These are phyloP conservation scores for Nowickia ferox DNA, from an alignment of 2,888 invertebrate genomes.

Conservation along the genomic window DNA sequence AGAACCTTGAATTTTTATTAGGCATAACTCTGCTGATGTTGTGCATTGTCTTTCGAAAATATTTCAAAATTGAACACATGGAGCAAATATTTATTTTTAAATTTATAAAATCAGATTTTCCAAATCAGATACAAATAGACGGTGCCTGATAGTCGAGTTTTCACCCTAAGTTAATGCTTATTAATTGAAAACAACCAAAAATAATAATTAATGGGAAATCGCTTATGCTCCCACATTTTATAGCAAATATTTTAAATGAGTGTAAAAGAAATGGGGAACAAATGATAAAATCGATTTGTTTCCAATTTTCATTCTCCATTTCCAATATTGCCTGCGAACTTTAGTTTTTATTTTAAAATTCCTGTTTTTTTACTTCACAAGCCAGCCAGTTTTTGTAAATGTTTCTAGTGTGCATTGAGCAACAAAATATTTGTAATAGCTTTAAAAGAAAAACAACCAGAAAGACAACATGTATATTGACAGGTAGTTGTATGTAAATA, in stretches of 20 bases:
- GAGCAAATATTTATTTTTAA: too few relatives aligned
- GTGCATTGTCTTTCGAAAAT: too few relatives aligned
- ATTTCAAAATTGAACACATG: too few relatives aligned
- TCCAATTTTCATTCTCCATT: constrained; percentile 27
- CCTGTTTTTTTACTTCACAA: constrained; percentile 3
- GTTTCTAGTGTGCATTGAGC: too few relatives aligned
- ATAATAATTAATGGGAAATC: background rate
- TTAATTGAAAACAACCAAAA: background rate
- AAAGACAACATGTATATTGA: constrained; percentile 13
- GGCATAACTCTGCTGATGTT: too few relatives aligned
- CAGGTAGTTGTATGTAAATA: background rate
- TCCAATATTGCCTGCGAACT: background rate
- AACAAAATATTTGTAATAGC: constrained; percentile 28
- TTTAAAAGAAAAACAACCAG: constrained; percentile 14
- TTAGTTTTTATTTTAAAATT: background rate
- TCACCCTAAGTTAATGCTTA: background rate
- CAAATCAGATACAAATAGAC: background rate
- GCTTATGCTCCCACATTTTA: constrained; percentile 46
- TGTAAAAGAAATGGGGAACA: background rate
- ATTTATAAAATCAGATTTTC: constrained; percentile 3
- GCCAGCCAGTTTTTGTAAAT: constrained; percentile 2
- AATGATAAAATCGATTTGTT: constrained; percentile 28
- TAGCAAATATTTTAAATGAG: background rate
- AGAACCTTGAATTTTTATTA: too few relatives aligned
- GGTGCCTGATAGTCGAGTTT: background rate